Percentiles rank a stretch among this genome's conserved stretches.
phyloP scores from a whole-genome alignment of 2,113 vertebrate genomes.

The Coptodon rendalli region DNA sequence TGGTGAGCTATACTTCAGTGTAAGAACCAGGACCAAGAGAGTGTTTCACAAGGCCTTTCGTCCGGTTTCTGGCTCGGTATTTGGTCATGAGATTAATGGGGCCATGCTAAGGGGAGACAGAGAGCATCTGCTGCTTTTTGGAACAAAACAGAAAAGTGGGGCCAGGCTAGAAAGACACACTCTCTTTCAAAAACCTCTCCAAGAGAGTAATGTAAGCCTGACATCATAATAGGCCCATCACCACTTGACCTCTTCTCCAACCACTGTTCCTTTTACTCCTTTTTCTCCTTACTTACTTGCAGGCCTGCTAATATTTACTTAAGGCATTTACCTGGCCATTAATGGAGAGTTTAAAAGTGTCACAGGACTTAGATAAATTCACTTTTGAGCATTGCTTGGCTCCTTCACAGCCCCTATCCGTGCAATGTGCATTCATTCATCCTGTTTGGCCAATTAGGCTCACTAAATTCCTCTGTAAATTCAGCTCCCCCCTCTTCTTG shows the following conservation, averaged over 20 bases:
- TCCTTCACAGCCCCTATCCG: constrained; percentile 3
- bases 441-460: constrained; percentile 53
- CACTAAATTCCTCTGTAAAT: constrained; percentile 53
- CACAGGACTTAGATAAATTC: constrained; percentile 6
- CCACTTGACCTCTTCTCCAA: background rate
- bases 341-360: background rate
- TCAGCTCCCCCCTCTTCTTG: background rate
- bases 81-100: constrained; percentile 31
- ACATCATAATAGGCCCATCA: background rate
- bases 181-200: background rate
- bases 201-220: background rate
- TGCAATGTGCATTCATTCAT: constrained; percentile 29
- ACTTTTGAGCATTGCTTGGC: constrained; percentile 5
- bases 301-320: background rate
- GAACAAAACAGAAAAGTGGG: constrained; percentile 22
- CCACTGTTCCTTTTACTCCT: background rate
- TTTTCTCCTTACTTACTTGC: background rate
- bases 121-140: constrained; percentile 31
- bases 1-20: background rate
- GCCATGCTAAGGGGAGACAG: constrained; percentile 36
- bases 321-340: constrained; percentile 2
- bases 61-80: constrained; percentile 33
- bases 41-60: constrained; percentile 6
- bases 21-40: background rate
- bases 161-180: constrained; percentile 2